Evolutionary conservation across 1,140 invertebrate species (phyloP), one percentile per base, ranked within the genome.

Genomic region (Gonatopus flavifemur): DNA sequence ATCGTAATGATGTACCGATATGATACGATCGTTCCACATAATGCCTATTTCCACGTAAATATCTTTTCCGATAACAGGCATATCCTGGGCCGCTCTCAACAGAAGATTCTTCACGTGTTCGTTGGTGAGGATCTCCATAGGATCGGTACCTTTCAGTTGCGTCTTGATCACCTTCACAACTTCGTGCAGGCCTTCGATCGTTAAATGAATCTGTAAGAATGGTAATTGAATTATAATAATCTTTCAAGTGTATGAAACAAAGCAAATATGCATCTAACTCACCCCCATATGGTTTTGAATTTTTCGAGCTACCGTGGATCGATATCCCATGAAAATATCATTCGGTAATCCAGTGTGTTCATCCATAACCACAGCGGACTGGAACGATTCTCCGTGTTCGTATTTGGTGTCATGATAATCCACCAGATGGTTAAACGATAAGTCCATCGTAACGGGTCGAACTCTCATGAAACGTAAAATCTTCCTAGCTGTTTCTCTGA

Each of bases 391-490:
- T 0, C 67, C 60, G 18, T 62, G 53, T 33, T 62, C 69, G 25
- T 68, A 74, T 3, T 55, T 50, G 2, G 58, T 33, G 40, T 77
- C 68, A 2, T 40, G 40, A 13, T 67, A 72, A 3, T 72, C 67
- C 5, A 56, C n/a, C 1, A 60, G 39, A 2, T 57, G 31, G 28
- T 59, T 57, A 3, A 15, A 20, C 1, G 70, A 71, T n/a, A 8
- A 69, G 41, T 20, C 21, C 2, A 15, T 24, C 45, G 13, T 35
- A 3, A 46, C 21, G 5, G 50, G 39, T 25, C 59, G 68, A 13
- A 49, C 44, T 54, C 31, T 68, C n/a, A 52, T 66, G 13, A 59
- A 69, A 4, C 42, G 49, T 21, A 68, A 55, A 16, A 60, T 55
- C 24, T 64, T 74, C 21, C 47, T 65, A 12, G 54, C 59, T 45